phyloP scores from a whole-genome alignment of 2,113 vertebrate species.

The Oncorhynchus nerka region DNA sequence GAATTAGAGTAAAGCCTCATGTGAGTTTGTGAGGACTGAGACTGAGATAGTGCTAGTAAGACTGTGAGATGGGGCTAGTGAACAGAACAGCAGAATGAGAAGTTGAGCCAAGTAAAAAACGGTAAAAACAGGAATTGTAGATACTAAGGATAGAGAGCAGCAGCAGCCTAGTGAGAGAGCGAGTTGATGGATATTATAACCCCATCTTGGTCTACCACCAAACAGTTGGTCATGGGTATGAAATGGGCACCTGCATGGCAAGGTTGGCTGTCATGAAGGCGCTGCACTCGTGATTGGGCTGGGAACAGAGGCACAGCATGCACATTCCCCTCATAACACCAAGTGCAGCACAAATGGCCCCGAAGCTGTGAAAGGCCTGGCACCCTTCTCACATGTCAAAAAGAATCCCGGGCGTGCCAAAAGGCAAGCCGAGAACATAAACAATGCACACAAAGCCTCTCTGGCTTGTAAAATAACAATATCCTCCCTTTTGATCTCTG shows the following conservation, averaged over 20 bases:
- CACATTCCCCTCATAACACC: conserved; percentile 22
- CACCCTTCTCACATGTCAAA: conserved; percentile 48
- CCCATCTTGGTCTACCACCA: conserved; percentile 11
- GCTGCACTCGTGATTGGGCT: conserved; percentile 25
- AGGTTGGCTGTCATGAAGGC: conserved; percentile 53
- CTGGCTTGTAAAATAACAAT: conserved; percentile 17
- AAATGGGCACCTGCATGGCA: conserved; percentile 30
- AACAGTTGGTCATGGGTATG: conserved; percentile 11
- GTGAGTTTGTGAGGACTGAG: conserved; percentile 38
- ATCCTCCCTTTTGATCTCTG: conserved; percentile 15
- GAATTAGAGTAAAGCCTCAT: conserved; percentile 49
- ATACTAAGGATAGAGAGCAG: no score
- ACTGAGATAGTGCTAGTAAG: conserved; percentile 10
- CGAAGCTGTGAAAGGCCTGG: conserved; percentile 49
- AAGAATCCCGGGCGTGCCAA: conserved; percentile 37
- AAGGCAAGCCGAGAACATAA: conserved; percentile 48
- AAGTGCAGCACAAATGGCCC: conserved; percentile 39
- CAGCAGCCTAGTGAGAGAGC: conserved; percentile 14
- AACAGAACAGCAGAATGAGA: no score
- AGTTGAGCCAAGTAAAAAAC: no score
- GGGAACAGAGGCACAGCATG: conserved; percentile 9
- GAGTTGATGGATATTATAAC: conserved; percentile 3
- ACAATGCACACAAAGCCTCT: conserved; percentile 24
- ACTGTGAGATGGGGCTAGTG: conserved; percentile 14
- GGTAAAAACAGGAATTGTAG: no score